phyloP scores from a whole-genome alignment of 1,140 invertebrate species.

The Nautilus pompilius region DNA sequence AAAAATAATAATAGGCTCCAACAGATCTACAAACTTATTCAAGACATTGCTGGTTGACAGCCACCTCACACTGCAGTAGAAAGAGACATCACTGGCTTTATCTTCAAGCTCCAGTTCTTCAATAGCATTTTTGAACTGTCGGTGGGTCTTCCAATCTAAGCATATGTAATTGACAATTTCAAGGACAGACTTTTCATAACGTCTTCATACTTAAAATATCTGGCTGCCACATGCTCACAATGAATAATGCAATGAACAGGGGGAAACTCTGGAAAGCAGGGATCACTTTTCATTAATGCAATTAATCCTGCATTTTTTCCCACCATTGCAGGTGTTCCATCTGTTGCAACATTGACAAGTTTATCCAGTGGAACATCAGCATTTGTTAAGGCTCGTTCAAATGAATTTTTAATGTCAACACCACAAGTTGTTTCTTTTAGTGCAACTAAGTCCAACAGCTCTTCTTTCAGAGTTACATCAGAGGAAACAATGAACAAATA shows the following conservation, averaged over 20 bases:
- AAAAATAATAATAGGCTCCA: neutral
- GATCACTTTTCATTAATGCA: too few relatives aligned
- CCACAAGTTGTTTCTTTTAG: too few relatives aligned
- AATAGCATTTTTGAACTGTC: neutral
- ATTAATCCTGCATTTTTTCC: too few relatives aligned
- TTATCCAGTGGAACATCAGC: too few relatives aligned
- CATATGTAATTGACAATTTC: neutral
- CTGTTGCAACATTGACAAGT: too few relatives aligned
- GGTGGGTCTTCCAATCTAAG: neutral
- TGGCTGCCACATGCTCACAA: too few relatives aligned
- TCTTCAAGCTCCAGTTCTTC: neutral
- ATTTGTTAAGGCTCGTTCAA: too few relatives aligned
- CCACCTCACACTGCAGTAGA: neutral
- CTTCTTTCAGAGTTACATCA: neutral
- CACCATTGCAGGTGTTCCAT: too few relatives aligned
- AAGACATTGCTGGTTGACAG: neutral
- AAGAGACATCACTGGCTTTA: neutral
- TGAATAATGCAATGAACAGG: too few relatives aligned
- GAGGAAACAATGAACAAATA: neutral
- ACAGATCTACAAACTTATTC: neutral
- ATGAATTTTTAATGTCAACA: too few relatives aligned
- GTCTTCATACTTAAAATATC: too few relatives aligned
- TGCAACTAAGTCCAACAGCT: neutral
- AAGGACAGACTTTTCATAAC: neutral
- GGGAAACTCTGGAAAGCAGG: too few relatives aligned